A percentile compares a stretch with the other conserved stretches of the same genome.
Conservation (phyloP, 2,113 vertebrate species). For the Catagonus wagneri region DNA sequence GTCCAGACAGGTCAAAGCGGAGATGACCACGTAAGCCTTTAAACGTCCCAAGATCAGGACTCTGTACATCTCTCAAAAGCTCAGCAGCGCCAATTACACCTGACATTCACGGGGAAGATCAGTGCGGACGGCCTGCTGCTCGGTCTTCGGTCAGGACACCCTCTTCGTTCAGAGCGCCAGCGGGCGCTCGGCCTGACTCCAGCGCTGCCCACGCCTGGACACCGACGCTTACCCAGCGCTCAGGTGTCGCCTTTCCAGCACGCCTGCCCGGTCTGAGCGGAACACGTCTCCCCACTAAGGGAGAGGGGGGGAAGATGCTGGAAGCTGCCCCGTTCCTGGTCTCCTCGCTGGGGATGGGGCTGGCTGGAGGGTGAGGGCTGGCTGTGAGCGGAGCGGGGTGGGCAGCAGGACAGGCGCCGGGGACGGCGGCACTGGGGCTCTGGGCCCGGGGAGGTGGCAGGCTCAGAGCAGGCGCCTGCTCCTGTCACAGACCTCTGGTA, state of each 20-base stretch:
- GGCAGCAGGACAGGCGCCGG: not conserved
- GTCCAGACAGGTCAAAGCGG: slow-evolving; percentile 31
- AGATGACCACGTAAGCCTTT: slow-evolving; percentile 36
- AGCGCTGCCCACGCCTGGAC: not conserved
- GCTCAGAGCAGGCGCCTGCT: not conserved
- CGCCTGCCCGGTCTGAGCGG: not conserved
- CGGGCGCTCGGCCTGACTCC: not conserved
- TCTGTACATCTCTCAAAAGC: not conserved
- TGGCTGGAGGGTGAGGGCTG: not conserved
- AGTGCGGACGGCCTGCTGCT: not conserved
- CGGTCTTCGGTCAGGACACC: not conserved
- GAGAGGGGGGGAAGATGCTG: not conserved
- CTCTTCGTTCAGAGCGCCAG: not conserved
- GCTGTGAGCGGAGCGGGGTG: not conserved
- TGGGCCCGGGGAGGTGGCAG: not conserved
- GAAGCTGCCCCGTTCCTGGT: too few relatives aligned
- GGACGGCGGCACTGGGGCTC: not conserved
- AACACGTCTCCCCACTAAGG: not conserved
- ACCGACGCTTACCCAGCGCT: not conserved
- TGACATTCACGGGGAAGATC: not conserved
- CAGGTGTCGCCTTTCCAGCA: not conserved
- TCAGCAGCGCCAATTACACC: not conserved
- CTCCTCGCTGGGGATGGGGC: not conserved
- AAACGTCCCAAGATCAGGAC: not conserved
- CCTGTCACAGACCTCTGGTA: slow-evolving; percentile 1